Conservation (phyloP, 2,113 vertebrate genomes). For the Tyto alba region DNA sequence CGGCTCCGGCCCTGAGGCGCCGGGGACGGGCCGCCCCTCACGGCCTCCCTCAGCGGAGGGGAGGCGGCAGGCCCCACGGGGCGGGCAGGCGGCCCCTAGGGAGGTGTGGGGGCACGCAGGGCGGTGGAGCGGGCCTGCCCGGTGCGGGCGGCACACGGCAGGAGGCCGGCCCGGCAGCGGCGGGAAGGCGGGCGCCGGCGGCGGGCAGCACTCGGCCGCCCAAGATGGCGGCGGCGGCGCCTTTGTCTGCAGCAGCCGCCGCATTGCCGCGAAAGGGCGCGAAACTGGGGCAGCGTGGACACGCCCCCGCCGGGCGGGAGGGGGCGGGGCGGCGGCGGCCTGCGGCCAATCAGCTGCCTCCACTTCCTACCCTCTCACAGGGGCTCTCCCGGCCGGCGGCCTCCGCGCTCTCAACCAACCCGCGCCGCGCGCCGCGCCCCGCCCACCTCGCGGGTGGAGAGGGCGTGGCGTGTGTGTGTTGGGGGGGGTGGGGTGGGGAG, state of each 20-base stretch:
- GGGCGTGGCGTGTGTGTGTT: neutral
- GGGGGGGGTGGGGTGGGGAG: too few species aligned
- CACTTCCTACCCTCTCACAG: constrained; percentile 39
- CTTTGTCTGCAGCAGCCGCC: constrained; percentile 41
- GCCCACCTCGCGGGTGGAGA: neutral
- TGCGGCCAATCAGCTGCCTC: neutral
- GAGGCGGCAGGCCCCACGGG: too few species aligned
- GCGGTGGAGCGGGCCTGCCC: neutral
- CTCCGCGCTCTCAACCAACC: neutral
- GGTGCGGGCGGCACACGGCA: accelerated
- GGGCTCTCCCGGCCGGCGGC: neutral
- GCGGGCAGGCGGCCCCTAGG: neutral
- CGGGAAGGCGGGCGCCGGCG: too few species aligned
- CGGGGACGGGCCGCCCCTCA: neutral
- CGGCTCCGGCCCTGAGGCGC: neutral
- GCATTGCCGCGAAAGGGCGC: constrained; percentile 34
- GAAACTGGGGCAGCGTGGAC: constrained; percentile 59
- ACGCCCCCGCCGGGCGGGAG: neutral
- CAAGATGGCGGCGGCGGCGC: constrained; percentile 49
- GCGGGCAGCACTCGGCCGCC: neutral
- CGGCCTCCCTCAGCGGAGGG: neutral
- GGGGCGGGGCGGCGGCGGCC: accelerated
- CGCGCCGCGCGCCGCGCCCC: neutral
- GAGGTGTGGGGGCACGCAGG: neutral
- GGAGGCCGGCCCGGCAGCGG: too few species aligned